These are phyloP conservation scores for Pinctada fucata DNA, from an alignment of 2,888 invertebrate species.

Conservation along the genomic window DNA sequence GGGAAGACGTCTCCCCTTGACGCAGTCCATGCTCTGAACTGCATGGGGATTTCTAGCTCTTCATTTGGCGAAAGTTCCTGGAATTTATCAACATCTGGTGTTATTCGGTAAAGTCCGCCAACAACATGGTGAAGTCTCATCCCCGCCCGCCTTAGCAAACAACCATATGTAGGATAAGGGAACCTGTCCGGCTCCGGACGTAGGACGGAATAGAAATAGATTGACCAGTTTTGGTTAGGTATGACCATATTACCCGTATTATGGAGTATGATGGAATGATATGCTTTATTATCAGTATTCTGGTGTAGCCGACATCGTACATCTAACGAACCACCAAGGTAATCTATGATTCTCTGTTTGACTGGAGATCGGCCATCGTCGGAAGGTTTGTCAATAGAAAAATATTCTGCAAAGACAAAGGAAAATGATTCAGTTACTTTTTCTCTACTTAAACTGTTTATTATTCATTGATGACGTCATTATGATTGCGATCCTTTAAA, in stretches of 20 bases:
- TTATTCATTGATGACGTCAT: too few relatives aligned
- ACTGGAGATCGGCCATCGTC: not conserved
- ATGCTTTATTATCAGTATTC: not conserved
- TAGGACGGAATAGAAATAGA: constrained; percentile 64
- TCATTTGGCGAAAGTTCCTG: constrained; percentile 47
- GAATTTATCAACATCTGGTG: constrained; percentile 51
- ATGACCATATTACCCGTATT: constrained; percentile 45
- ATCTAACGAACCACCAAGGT: not conserved
- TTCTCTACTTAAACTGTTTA: too few relatives aligned
- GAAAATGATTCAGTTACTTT: too few relatives aligned
- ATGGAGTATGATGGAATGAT: constrained; percentile 20
- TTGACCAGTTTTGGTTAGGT: constrained; percentile 46
- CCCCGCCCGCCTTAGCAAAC: constrained; percentile 42
- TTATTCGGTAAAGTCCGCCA: constrained; percentile 59
- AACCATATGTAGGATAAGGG: constrained; percentile 30
- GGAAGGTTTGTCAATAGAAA: not conserved
- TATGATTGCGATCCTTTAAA: too few relatives aligned
- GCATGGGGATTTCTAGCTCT: constrained; percentile 50
- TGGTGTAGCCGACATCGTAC: not conserved
- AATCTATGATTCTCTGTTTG: not conserved
- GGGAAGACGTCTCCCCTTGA: constrained; percentile 59
- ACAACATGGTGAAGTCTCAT: constrained; percentile 58
- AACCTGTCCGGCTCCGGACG: constrained; percentile 63
- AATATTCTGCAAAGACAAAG: too few relatives aligned
- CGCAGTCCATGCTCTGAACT: constrained; percentile 60